Percentiles rank a stretch among this genome's conserved stretches.
Conservation (phyloP, 2,888 invertebrate genomes). For the Mimumesa dahlbomi region DNA sequence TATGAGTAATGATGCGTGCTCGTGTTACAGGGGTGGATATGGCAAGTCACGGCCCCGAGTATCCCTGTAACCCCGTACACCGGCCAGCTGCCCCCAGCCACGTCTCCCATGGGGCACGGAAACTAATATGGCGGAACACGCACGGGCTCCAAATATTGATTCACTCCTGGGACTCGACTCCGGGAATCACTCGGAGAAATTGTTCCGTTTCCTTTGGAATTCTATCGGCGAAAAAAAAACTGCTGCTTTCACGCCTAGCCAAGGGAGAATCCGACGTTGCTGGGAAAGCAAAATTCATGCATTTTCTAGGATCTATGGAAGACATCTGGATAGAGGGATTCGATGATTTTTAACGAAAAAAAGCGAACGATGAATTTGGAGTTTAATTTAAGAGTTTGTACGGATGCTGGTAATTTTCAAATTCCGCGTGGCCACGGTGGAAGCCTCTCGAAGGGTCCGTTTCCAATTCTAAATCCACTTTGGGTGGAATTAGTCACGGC, state of each 20-base stretch:
- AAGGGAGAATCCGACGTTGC: not conserved
- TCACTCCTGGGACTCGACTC: slow-evolving; percentile 68
- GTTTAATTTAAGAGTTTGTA: no score
- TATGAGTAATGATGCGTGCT: slow-evolving; percentile 80
- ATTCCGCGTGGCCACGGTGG: slow-evolving; percentile 4
- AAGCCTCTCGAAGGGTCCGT: slow-evolving; percentile 30
- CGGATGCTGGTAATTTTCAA: slow-evolving; percentile 21
- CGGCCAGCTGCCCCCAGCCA: slow-evolving; percentile 63
- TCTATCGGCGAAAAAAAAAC: not conserved
- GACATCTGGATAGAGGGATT: no score
- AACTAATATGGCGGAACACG: slow-evolving; percentile 77
- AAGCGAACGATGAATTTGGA: no score
- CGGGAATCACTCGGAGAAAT: slow-evolving; percentile 36
- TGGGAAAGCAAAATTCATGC: no score
- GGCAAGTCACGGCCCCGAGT: slow-evolving; percentile 78
- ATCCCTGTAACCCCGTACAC: slow-evolving; percentile 67
- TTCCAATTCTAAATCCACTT: slow-evolving; percentile 57
- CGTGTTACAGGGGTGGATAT: slow-evolving; percentile 75
- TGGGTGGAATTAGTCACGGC: slow-evolving; percentile 61
- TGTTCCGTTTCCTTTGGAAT: slow-evolving; percentile 14
- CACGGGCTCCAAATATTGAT: slow-evolving; percentile 78
- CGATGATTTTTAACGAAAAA: no score
- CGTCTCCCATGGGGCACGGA: slow-evolving; percentile 67
- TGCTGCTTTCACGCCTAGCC: no score
- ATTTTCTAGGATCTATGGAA: no score